Percentiles rank a stretch among this genome's conserved stretches.
Conservation (phyloP, 1,140 invertebrate species). For the Bactericera cockerelli region DNA sequence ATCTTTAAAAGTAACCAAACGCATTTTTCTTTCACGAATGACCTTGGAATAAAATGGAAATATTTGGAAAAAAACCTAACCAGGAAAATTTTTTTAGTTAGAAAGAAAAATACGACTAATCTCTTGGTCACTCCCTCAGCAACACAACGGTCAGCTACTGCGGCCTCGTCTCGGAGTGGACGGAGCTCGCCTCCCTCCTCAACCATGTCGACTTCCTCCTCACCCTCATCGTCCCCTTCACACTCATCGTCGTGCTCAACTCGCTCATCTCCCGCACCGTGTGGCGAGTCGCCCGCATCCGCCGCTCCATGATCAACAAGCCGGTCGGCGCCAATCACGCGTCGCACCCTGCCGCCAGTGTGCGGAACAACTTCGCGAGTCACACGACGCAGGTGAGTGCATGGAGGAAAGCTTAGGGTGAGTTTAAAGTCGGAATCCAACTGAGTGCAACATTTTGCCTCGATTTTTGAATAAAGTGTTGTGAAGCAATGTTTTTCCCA, state of each 20-base stretch:
- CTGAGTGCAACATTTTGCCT: too few relatives aligned
- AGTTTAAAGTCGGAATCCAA: too few relatives aligned
- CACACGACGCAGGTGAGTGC: slow-evolving; percentile 1
- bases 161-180: slow-evolving; percentile 30
- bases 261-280: slow-evolving; percentile 46
- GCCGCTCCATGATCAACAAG: slow-evolving; percentile 33
- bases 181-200: slow-evolving; percentile 36
- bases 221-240: slow-evolving; percentile 52
- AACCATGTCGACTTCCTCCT: slow-evolving; percentile 52
- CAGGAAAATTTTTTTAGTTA: too few relatives aligned
- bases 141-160: slow-evolving; percentile 31
- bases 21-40: too few relatives aligned
- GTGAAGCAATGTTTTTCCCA: too few relatives aligned
- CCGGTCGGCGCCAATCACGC: background rate
- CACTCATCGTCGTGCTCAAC: slow-evolving; percentile 52
- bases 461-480: too few relatives aligned
- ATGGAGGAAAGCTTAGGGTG: too few relatives aligned
- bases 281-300: slow-evolving; percentile 37
- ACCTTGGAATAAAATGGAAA: too few relatives aligned
- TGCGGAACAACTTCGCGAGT: background rate
- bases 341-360: background rate
- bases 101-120: too few relatives aligned
- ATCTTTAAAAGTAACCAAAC: too few relatives aligned
- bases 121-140: too few relatives aligned
- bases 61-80: too few relatives aligned